Base-by-base conservation (phyloP, 1,140 invertebrate genomes). In the Lysiphlebus fabarum region DNA sequence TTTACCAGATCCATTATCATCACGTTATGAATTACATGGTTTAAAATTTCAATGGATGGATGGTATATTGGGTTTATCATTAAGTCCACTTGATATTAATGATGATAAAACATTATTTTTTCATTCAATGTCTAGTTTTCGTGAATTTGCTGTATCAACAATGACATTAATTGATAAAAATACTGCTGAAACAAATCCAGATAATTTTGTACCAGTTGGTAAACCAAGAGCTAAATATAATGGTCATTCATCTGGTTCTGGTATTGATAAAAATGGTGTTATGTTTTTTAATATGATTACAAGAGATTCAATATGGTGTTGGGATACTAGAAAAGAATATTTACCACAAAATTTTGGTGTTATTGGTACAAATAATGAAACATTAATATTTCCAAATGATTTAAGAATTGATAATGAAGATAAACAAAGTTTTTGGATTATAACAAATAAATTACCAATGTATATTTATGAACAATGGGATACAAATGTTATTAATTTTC, bases 41-140 rank as follows among this genome's bases (percentile, higher is more conserved):
- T 61, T 90, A 0, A 85, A 86, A 51, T 92, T 91, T 67, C 86
- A 90, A 66, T 92, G 90, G 90, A 82, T 87, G 2, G 90, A 92
- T 67, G 90, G 90, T 2, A 83, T 92, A 12, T 91, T 92, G 67
- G 89, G 89, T 0, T 76, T 91, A 63, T 84, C 89, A 7, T 65
- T 92, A 14, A 85, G 84, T 17, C 86, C 87, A 0, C 54, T 82
- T 0, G 77, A 85, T 50, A 67, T 82, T 6, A 68, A 69, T n/a
- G 63, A 74, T 6, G 85, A 90, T 14, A 77, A 86, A 43, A 79
- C 84, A 2, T 64, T 92, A 7, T 91, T 85, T 63, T 92, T 90
- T 67, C 89, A 92, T 75, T 83, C 90, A 0, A 86, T 92, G 86
- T 89, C 89, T 1, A 90, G 89, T 68, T 88, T 85, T 56, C 67